A percentile compares a stretch with the other conserved stretches of the same genome.
phyloP scores from a whole-genome alignment of 2,888 invertebrate genomes.

The Drosophila borealis region DNA sequence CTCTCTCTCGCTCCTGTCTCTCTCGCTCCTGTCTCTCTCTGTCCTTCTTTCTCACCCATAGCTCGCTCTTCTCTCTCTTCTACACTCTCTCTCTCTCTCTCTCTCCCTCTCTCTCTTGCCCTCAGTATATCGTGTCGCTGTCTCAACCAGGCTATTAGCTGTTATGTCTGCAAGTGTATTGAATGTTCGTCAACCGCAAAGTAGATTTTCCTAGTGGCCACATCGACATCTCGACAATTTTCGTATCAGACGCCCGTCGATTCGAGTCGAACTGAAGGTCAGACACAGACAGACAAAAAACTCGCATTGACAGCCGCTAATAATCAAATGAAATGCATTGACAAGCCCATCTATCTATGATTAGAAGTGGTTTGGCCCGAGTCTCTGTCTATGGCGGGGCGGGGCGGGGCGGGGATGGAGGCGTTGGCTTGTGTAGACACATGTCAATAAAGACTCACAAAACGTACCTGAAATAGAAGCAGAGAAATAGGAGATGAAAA shows the following conservation, averaged over 20 bases:
- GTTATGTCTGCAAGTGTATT: neutral
- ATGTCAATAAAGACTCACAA: constrained; percentile 21
- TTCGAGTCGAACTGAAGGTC: constrained; percentile 36
- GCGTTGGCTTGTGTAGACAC: neutral
- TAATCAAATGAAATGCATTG: constrained; percentile 49
- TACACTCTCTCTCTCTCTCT: too few relatives aligned
- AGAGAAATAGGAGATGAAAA: neutral
- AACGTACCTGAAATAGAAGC: constrained; percentile 43
- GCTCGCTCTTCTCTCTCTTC: too few relatives aligned
- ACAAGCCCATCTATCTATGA: constrained; percentile 34
- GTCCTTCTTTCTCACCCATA: too few relatives aligned
- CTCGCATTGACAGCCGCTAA: constrained; percentile 39
- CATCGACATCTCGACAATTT: constrained; percentile 21
- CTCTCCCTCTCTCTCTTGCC: too few relatives aligned
- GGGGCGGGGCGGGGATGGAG: neutral
- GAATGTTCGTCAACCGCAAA: neutral
- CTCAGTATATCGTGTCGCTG: too few relatives aligned
- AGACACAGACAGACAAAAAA: constrained; percentile 17
- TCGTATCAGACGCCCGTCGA: constrained; percentile 19
- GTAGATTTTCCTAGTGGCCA: neutral
- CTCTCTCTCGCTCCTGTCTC: too few relatives aligned
- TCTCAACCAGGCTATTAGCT: too few relatives aligned
- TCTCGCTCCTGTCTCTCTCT: too few relatives aligned
- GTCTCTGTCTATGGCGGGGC: constrained; percentile 26
- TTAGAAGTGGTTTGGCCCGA: constrained; percentile 29